Percentiles rank a stretch among this genome's conserved stretches.
Conservation (phyloP, 2,888 invertebrate genomes). For the Pyrochroa serraticornis region DNA sequence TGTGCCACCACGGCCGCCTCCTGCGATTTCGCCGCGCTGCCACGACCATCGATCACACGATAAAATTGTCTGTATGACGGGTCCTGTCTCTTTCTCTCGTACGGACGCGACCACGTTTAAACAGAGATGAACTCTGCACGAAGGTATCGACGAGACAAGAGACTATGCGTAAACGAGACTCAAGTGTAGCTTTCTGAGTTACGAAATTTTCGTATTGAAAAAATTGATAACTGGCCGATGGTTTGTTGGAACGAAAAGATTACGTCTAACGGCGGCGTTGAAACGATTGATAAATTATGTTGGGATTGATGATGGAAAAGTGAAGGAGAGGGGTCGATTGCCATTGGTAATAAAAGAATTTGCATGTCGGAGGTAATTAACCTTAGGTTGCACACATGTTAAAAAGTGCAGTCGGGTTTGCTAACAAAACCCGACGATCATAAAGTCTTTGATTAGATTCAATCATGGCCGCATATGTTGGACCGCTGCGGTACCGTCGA, state of each 20-base stretch:
- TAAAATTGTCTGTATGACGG: slow-evolving; percentile 45
- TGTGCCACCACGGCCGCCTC: slow-evolving; percentile 41
- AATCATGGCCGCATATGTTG: no score
- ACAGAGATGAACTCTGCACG: slow-evolving; percentile 19
- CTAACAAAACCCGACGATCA: no score
- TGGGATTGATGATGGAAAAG: neutral
- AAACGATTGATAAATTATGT: neutral
- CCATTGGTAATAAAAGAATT: slow-evolving; percentile 1
- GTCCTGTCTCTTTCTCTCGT: slow-evolving; percentile 22
- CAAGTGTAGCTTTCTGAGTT: no score
- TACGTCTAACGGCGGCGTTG: neutral
- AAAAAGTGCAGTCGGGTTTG: no score
- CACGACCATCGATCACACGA: slow-evolving; percentile 28
- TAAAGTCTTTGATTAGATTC: no score
- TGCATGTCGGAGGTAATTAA: slow-evolving; percentile 16
- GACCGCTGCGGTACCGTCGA: no score
- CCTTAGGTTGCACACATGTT: neutral
- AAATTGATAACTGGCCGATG: no score
- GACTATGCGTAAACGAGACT: neutral
- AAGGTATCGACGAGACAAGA: slow-evolving; percentile 5
- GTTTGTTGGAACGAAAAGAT: no score
- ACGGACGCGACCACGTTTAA: slow-evolving; percentile 5
- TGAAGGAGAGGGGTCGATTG: neutral
- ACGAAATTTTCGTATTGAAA: no score
- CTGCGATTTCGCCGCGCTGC: slow-evolving; percentile 32